These are phyloP conservation scores for Pseudachorutes palmiensis DNA, from an alignment of 1,140 invertebrate genomes.

Conservation along the genomic window DNA sequence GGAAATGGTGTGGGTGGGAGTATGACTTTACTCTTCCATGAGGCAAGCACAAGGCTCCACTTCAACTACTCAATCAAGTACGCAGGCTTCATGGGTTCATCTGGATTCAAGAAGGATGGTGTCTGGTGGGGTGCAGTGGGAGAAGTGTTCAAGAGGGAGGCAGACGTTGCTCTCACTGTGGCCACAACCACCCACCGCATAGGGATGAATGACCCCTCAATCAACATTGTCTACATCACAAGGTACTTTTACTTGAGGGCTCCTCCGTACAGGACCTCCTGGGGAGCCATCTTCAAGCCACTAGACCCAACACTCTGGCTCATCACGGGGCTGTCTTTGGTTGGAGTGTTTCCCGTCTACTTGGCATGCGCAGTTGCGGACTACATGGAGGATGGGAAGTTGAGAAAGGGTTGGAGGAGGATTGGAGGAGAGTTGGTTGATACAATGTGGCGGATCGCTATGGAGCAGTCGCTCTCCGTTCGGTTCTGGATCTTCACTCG, in stretches of 20 bases:
- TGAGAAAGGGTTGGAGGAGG: background rate
- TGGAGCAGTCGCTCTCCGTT: conserved; percentile 7
- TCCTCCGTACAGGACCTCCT: background rate
- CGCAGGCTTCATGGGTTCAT: background rate
- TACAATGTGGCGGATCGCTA: background rate
- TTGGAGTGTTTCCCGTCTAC: background rate
- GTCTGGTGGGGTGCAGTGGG: conserved; percentile 10
- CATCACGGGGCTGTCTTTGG: background rate
- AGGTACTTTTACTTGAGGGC: conserved; percentile 7
- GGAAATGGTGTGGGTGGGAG: background rate
- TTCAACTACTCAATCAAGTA: background rate
- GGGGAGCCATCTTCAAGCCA: background rate
- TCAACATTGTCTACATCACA: background rate
- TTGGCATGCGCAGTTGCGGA: background rate
- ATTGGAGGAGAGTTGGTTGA: background rate
- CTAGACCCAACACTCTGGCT: background rate
- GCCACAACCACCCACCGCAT: background rate
- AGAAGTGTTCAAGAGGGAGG: conserved; percentile 13
- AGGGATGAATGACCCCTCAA: background rate
- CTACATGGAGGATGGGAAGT: background rate
- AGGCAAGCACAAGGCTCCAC: background rate
- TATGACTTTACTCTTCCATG: background rate
- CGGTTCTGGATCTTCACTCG: background rate
- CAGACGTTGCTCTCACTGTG: background rate
- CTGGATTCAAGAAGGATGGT: conserved; percentile 4